Evolutionary conservation across 2,888 invertebrate species (phyloP), one percentile per base, ranked within the genome.

Genomic region (Patella depressa): DNA sequence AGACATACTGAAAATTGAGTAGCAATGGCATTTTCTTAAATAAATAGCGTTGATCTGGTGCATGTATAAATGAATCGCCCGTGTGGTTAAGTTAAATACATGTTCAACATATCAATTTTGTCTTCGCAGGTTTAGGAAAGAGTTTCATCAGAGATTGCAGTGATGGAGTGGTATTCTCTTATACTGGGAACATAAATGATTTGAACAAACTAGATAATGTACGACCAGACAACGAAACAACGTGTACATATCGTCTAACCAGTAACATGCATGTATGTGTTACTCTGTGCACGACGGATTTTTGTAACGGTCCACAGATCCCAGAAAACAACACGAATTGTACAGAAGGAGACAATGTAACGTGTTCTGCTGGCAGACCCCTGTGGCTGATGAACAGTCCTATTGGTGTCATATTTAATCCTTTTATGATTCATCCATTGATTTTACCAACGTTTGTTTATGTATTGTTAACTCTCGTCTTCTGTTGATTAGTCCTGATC

Each of bases 71-170:
- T 34, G 34, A 7, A 34, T 5, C 34, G 34, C 7, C 4, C 34
- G 4, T 78, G 12, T 80, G 80, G 34, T 69, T 72, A n/a, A 77
- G 75, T 34, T 75, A 80, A 65, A 72, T 75, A 17, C 76, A 53
- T 45, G 34, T 34, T 34, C 34, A 34, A 53, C 73, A 57, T 55
- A 65, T 55, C 19, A 70, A 14, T 75, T 71, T 77, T 69, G 29
- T 71, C 53, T 29, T 75, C 78, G 3, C 78, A 83, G 83, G 82
- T 12, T 19, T 65, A 3, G 59, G 74, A 15, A 79, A 79, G 54
- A 81, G 82, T 54, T 81, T 79, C 55, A 81, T 82, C 55, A 75
- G 83, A 29, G 83, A 81, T 73, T 83, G 83, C 78, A 81, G 82
- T 65, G 78, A 82, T 65, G 79, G 78, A 2, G n/a, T 55, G 57